Evolutionary conservation across 2,888 invertebrate species (phyloP).

Genomic region (Agrochola litura): DNA sequence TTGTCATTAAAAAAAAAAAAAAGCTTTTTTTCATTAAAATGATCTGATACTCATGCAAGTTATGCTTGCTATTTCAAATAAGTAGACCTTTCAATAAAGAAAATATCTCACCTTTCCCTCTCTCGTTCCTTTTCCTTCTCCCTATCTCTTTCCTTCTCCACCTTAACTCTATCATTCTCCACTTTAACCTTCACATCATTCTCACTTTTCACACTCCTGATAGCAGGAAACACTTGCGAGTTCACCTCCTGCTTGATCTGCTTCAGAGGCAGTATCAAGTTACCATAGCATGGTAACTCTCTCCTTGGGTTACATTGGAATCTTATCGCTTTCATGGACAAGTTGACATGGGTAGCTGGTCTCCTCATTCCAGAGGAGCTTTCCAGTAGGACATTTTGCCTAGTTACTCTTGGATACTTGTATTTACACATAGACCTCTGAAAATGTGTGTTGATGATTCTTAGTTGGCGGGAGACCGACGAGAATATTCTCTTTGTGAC

Average conservation of each 20-base stretch:
- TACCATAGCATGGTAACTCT: constrained; percentile 87
- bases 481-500: constrained; percentile 82
- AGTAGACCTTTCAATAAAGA: not conserved
- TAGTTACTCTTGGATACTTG: constrained; percentile 86
- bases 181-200: constrained; percentile 77
- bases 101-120: constrained; percentile 62
- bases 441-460: constrained; percentile 85
- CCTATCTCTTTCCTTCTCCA: constrained; percentile 75
- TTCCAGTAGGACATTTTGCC: constrained; percentile 85
- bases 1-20: not conserved
- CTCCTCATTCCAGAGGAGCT: constrained; percentile 74
- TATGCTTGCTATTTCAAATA: not conserved
- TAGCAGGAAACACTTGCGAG: constrained; percentile 78
- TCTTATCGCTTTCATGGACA: constrained; percentile 82
- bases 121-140: constrained; percentile 73
- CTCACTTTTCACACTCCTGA: constrained; percentile 75
- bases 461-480: constrained; percentile 84
- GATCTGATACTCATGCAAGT: not conserved
- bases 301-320: constrained; percentile 85
- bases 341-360: constrained; percentile 80
- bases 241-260: constrained; percentile 81
- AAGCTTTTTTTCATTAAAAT: not conserved
- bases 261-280: constrained; percentile 86
- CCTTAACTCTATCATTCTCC: constrained; percentile 77
- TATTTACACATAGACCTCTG: constrained; percentile 84